Percentiles rank a stretch among this genome's conserved stretches.
Conservation (phyloP, 2,797 vertebrate genomes). For the Phaenicophaeus curvirostris region DNA sequence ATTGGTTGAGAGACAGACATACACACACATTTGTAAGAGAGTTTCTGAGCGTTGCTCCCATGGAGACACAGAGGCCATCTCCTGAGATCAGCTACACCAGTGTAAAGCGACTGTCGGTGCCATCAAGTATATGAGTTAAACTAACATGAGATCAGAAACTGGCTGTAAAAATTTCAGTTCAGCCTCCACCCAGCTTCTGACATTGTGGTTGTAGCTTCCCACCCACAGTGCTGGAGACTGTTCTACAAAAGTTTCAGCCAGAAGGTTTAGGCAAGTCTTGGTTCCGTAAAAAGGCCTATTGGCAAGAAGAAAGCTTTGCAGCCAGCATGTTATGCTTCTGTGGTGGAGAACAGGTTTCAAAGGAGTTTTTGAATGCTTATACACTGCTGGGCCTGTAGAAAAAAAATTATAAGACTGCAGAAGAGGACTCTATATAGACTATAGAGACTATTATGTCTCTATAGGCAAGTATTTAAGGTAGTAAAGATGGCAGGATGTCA, state of each 20-base stretch:
- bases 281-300: neutral
- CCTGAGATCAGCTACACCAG: neutral
- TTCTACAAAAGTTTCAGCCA: neutral
- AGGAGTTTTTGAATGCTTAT: neutral
- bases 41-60: neutral
- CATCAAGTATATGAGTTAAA: constrained; percentile 3
- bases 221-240: constrained; percentile 35
- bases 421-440: no score
- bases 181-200: constrained; percentile 51
- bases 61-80: neutral
- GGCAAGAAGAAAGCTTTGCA: neutral
- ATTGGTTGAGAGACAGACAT: neutral
- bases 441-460: neutral
- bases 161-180: constrained; percentile 17
- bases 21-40: neutral
- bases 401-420: neutral
- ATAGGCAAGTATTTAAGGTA: neutral
- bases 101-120: neutral
- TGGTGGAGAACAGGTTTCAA: neutral
- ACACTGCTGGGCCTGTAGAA: neutral
- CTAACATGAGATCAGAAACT: constrained; percentile 58
- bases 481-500: neutral
- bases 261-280: neutral
- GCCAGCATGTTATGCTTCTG: neutral
- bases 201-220: constrained; percentile 37